Evolutionary conservation across 2,113 vertebrate genomes (phyloP).

Genomic region (Lepisosteus osseus): DNA sequence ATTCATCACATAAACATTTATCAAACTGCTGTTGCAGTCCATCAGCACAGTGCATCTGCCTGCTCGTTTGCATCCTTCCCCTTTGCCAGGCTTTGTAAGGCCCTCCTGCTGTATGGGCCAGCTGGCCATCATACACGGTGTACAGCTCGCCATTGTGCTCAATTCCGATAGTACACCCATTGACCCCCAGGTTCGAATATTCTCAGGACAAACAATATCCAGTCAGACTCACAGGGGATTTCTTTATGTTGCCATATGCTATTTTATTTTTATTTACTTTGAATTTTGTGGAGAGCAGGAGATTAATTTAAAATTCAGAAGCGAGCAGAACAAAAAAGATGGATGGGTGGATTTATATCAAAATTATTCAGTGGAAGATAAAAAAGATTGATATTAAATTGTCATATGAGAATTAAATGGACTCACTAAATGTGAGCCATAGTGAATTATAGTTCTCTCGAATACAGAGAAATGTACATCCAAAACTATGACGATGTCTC

Average conservation of each 20-base stretch:
- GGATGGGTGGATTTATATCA: too few relatives aligned
- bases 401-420: too few relatives aligned
- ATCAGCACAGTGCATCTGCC: constrained; percentile 1
- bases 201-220: constrained; percentile 22
- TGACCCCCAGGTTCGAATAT: constrained; percentile 15
- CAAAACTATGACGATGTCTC: too few relatives aligned
- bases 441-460: too few relatives aligned
- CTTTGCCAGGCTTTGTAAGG: background rate
- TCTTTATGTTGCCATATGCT: background rate
- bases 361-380: too few relatives aligned
- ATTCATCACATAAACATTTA: background rate
- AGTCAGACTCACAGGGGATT: constrained; percentile 14
- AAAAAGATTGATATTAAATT: too few relatives aligned
- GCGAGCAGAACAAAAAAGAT: too few relatives aligned
- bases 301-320: too few relatives aligned
- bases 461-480: too few relatives aligned
- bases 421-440: too few relatives aligned
- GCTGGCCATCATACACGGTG: constrained; percentile 19
- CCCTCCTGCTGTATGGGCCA: constrained; percentile 29
- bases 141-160: constrained; percentile 12
- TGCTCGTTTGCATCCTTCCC: background rate
- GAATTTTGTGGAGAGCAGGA: too few relatives aligned
- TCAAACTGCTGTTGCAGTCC: background rate
- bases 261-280: background rate
- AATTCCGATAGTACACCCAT: constrained; percentile 33